Percentiles rank a stretch among this genome's conserved stretches.
phyloP scores from a whole-genome alignment of 2,888 invertebrate genomes.

The Callyntrura guangdongensis region DNA sequence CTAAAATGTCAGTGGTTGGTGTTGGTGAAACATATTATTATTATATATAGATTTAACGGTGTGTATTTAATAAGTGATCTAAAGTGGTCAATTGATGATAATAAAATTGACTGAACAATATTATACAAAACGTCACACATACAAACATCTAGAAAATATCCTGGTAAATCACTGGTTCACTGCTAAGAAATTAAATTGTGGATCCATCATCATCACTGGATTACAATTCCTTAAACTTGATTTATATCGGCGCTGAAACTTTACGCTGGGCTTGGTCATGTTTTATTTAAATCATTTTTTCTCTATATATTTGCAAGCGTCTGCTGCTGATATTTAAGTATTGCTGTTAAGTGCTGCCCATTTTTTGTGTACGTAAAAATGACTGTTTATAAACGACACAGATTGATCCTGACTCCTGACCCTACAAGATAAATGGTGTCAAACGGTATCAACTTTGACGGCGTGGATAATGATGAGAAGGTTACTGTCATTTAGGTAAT shows the following conservation, averaged over 20 bases:
- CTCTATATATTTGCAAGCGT: no score
- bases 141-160: slow-evolving; percentile 35
- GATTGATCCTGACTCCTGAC: not conserved
- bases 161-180: slow-evolving; percentile 22
- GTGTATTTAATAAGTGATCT: slow-evolving; percentile 12
- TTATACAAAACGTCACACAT: slow-evolving; percentile 42
- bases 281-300: not conserved
- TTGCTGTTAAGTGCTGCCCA: no score
- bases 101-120: slow-evolving; percentile 26
- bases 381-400: no score
- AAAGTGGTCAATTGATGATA: slow-evolving; percentile 2
- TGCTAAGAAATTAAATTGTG: not conserved
- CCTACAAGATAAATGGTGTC: not conserved
- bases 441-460: not conserved
- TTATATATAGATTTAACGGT: slow-evolving; percentile 18
- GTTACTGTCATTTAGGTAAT: not conserved
- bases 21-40: slow-evolving; percentile 23
- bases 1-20: slow-evolving; percentile 48
- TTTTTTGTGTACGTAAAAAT: no score
- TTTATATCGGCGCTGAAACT: not conserved
- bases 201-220: slow-evolving; percentile 28
- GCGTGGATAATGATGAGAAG: not conserved
- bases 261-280: not conserved
- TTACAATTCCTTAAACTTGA: not conserved
- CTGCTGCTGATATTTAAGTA: no score